phyloP scores from a whole-genome alignment of 1,140 invertebrate genomes.

The Neoseiulus cucumeris region DNA sequence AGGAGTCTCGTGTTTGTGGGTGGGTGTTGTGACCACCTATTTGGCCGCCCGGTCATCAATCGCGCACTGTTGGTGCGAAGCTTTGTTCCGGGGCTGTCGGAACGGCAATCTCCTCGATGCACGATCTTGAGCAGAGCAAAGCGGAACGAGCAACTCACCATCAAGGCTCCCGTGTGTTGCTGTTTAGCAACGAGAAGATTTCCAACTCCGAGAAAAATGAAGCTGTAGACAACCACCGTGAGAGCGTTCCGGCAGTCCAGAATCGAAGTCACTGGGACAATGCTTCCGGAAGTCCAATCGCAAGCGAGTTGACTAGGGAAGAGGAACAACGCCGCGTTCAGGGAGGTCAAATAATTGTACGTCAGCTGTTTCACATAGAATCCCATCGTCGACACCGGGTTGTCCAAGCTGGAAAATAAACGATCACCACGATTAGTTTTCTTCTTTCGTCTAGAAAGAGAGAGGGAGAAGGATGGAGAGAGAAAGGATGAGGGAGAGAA shows the following conservation, averaged over 20 bases:
- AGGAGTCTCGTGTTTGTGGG: neutral
- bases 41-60: too few relatives aligned
- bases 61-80: too few relatives aligned
- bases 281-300: slow-evolving; percentile 95
- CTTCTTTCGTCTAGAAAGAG: too few relatives aligned
- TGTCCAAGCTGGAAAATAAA: slow-evolving; percentile 35
- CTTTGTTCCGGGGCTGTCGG: too few relatives aligned
- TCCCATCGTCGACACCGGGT: slow-evolving; percentile 59
- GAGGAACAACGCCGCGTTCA: slow-evolving; percentile 72
- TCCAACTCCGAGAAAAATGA: neutral
- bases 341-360: slow-evolving; percentile 70
- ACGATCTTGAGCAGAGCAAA: slow-evolving; percentile 71
- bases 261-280: slow-evolving; percentile 53
- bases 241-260: slow-evolving; percentile 58
- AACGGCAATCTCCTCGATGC: too few relatives aligned
- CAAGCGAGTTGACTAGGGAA: slow-evolving; percentile 76
- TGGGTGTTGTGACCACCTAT: too few relatives aligned
- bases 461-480: too few relatives aligned
- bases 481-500: too few relatives aligned
- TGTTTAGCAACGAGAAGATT: neutral
- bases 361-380: slow-evolving; percentile 63
- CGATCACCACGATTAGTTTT: neutral
- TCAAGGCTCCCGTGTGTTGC: neutral
- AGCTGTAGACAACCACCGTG: slow-evolving; percentile 29
- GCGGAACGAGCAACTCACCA: neutral